phyloP scores from a whole-genome alignment of 1,140 invertebrate species.

The Papilio helenus region DNA sequence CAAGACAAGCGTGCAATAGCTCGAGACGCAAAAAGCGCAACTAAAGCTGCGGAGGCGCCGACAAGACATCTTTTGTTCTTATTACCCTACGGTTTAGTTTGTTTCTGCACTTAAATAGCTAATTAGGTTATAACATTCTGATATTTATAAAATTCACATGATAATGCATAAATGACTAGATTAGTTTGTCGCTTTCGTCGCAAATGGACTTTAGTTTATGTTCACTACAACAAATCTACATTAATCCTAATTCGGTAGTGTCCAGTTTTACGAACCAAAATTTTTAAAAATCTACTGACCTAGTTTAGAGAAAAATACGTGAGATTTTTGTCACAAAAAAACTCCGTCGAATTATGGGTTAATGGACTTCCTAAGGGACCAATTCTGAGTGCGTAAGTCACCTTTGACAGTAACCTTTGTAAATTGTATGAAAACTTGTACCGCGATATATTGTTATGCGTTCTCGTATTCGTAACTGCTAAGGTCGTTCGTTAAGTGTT shows the following conservation, averaged over 20 bases:
- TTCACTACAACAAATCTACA: too few species aligned
- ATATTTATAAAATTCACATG: not conserved
- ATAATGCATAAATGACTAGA: not conserved
- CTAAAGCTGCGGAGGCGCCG: constrained; percentile 46
- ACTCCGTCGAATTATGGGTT: too few species aligned
- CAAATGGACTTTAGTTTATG: too few species aligned
- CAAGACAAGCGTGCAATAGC: constrained; percentile 4
- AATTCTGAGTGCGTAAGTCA: too few species aligned
- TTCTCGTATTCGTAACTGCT: constrained; percentile 33
- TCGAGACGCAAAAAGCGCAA: constrained; percentile 43
- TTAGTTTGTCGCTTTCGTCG: too few species aligned
- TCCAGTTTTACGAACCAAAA: too few species aligned
- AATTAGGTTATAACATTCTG: not conserved
- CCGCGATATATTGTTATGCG: constrained; percentile 50
- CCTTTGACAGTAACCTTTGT: not conserved
- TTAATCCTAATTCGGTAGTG: too few species aligned
- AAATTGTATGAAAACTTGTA: not conserved
- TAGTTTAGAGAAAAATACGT: too few species aligned
- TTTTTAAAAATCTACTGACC: too few species aligned
- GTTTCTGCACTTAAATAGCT: constrained; percentile 31
- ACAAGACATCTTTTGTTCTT: constrained; percentile 44
- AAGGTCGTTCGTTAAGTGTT: constrained; percentile 43
- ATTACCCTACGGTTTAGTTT: constrained; percentile 43
- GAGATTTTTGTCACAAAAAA: too few species aligned
- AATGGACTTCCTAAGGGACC: too few species aligned